These are phyloP conservation scores for Iguana delicatissima DNA, from an alignment of 2,797 vertebrate genomes.

Conservation along the genomic window DNA sequence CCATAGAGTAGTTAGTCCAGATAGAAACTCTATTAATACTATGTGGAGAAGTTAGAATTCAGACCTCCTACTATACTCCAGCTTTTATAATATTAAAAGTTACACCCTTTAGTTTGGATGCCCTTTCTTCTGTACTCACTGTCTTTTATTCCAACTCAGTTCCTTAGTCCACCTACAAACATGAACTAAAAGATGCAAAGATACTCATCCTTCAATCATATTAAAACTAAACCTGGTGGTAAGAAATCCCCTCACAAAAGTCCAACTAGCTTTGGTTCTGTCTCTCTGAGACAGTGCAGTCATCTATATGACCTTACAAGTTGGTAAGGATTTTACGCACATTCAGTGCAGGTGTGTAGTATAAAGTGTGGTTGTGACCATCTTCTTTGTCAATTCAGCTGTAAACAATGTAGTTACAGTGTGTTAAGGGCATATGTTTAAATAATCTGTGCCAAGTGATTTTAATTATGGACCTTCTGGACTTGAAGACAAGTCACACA, in stretches of 20 bases:
- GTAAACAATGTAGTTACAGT: neutral
- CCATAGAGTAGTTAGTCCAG: neutral
- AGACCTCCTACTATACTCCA: neutral
- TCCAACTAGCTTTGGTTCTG: too few relatives aligned
- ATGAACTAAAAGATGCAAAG: neutral
- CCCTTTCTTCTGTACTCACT: neutral
- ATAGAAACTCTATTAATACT: neutral
- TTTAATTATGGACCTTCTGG: conserved; percentile 1
- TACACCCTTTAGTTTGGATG: neutral
- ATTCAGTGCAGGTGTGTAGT: neutral
- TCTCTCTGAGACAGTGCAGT: neutral
- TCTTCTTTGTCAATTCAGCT: neutral
- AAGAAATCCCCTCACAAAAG: too few relatives aligned
- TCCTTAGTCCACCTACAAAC: neutral
- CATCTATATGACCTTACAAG: neutral
- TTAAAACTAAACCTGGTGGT: too few relatives aligned
- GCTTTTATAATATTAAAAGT: neutral
- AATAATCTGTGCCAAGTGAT: neutral
- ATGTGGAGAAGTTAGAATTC: neutral
- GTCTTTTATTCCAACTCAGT: neutral
- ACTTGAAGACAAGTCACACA: neutral
- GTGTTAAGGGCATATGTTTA: neutral
- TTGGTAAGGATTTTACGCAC: neutral
- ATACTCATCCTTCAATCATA: neutral
- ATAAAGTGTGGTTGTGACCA: neutral